phyloP scores from a whole-genome alignment of 2,797 vertebrate species.

The Hybognathus amarus region DNA sequence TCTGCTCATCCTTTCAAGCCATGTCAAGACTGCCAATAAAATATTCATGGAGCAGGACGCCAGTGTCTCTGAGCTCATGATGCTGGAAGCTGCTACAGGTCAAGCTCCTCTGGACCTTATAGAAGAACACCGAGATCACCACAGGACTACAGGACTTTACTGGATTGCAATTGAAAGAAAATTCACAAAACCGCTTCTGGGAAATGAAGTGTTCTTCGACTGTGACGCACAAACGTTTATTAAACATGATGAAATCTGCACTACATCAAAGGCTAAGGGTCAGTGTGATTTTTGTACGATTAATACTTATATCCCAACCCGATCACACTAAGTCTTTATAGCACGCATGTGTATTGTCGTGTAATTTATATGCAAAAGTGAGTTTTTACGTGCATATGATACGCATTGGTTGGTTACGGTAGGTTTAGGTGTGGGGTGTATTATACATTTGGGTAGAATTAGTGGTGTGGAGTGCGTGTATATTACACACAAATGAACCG shows the following conservation, averaged over 20 bases:
- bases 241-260: not conserved
- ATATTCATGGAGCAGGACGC: constrained; percentile 33
- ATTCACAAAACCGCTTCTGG: not conserved
- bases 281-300: not conserved
- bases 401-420: too few relatives aligned
- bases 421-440: too few relatives aligned
- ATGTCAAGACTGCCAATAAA: constrained; percentile 12
- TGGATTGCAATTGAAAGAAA: not conserved
- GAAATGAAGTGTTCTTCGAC: not conserved
- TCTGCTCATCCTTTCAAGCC: constrained; percentile 13
- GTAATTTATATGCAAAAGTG: too few relatives aligned
- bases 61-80: constrained; percentile 23
- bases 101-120: not conserved
- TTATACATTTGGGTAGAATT: too few relatives aligned
- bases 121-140: not conserved
- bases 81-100: constrained; percentile 4
- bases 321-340: too few relatives aligned
- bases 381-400: too few relatives aligned
- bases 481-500: too few relatives aligned
- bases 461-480: too few relatives aligned
- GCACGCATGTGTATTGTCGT: too few relatives aligned
- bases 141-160: not conserved
- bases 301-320: not conserved
- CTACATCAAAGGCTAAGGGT: not conserved
- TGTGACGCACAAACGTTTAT: not conserved